Evolutionary conservation across 2,113 vertebrate genomes (phyloP).

Genomic region (Oceanodroma tethys): DNA sequence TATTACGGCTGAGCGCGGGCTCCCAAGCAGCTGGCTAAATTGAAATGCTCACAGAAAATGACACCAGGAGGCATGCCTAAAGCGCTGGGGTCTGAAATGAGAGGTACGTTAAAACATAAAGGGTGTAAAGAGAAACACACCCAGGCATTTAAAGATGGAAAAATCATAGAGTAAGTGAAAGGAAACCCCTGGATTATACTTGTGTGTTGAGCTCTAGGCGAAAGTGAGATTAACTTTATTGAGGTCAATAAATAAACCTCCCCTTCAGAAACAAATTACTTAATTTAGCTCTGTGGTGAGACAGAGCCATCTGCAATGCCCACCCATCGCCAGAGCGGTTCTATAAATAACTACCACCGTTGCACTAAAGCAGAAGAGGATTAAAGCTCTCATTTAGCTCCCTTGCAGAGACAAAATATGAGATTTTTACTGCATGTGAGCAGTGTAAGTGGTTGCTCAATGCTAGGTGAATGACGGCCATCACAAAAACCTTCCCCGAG

Average conservation of each 20-base stretch:
- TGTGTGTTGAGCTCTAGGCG: background rate
- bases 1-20: accelerated
- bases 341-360: slow-evolving; percentile 41
- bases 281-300: slow-evolving; percentile 53
- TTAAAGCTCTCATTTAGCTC: slow-evolving; percentile 33
- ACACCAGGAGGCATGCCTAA: background rate
- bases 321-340: slow-evolving; percentile 1
- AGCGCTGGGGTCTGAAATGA: background rate
- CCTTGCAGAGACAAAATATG: background rate
- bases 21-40: background rate
- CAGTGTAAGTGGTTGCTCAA: background rate
- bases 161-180: background rate
- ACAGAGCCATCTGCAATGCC: slow-evolving; percentile 53
- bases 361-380: slow-evolving; percentile 22
- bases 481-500: background rate
- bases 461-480: background rate
- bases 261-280: slow-evolving; percentile 42
- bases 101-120: background rate
- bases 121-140: background rate
- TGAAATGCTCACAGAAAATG: accelerated
- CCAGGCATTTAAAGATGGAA: background rate
- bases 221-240: slow-evolving; percentile 51
- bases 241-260: slow-evolving; percentile 54
- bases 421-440: background rate
- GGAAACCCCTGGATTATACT: background rate